Evolutionary conservation across 2,797 vertebrate species (phyloP).

Genomic region (Morelia viridis): DNA sequence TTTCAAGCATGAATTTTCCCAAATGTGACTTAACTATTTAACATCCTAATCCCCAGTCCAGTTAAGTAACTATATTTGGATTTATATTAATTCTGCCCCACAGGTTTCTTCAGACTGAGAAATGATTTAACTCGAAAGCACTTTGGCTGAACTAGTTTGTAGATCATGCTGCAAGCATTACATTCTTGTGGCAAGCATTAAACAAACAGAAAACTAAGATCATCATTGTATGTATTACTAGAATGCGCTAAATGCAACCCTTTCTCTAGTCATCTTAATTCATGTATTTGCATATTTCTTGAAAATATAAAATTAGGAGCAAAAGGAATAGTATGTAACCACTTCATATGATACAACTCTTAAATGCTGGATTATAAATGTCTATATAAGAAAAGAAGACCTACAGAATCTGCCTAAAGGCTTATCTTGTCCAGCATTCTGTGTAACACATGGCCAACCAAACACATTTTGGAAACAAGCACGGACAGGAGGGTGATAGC

Average conservation of each 20-base stretch:
- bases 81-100: conserved; percentile 19
- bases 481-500: neutral
- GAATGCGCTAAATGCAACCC: neutral
- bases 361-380: conserved; percentile 12
- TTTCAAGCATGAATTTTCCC: conserved; percentile 36
- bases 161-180: neutral
- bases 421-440: neutral
- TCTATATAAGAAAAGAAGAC: neutral
- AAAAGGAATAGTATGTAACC: conserved; percentile 11
- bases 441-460: neutral
- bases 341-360: conserved; percentile 44
- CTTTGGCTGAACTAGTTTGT: conserved; percentile 17
- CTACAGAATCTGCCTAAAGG: neutral
- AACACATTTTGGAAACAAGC: neutral
- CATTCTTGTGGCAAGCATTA: conserved; percentile 9
- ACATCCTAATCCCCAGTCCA: conserved; percentile 6
- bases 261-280: neutral
- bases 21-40: conserved; percentile 19
- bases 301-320: conserved; percentile 29
- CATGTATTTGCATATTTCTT: neutral
- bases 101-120: neutral
- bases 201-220: conserved; percentile 13
- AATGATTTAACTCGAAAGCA: conserved; percentile 18
- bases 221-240: conserved; percentile 6
- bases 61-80: conserved; percentile 22